A percentile compares a stretch with the other conserved stretches of the same genome.
phyloP scores from a whole-genome alignment of 2,888 invertebrate species.

The Coronaproctus castanopsis region DNA sequence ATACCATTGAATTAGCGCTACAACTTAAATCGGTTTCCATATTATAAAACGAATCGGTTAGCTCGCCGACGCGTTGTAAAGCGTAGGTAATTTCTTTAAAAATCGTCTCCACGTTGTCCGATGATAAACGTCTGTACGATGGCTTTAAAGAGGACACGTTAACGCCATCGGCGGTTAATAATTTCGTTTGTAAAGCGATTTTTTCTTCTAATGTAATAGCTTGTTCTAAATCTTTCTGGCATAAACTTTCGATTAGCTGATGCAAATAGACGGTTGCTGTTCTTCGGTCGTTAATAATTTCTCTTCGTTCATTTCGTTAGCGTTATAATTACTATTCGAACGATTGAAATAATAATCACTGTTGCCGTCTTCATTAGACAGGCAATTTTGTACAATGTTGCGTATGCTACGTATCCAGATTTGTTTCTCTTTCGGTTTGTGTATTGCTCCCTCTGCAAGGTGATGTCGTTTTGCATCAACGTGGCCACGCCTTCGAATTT shows the following conservation, averaged over 20 bases:
- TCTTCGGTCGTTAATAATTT: not conserved
- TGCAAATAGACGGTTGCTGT: not conserved
- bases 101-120: constrained; percentile 53
- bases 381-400: constrained; percentile 65
- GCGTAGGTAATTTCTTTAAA: constrained; percentile 65
- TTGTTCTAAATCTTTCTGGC: constrained; percentile 72
- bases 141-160: constrained; percentile 36
- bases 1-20: too few relatives aligned
- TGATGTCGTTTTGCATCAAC: constrained; percentile 74
- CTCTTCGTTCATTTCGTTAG: too few relatives aligned
- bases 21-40: constrained; percentile 62
- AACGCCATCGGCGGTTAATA: constrained; percentile 43
- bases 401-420: constrained; percentile 75
- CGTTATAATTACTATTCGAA: too few relatives aligned
- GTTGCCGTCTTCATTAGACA: constrained; percentile 55
- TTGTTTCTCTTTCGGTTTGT: constrained; percentile 72
- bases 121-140: constrained; percentile 53
- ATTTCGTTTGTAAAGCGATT: constrained; percentile 58
- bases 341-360: not conserved
- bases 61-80: constrained; percentile 46
- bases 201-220: constrained; percentile 72
- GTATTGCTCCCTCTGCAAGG: constrained; percentile 73
- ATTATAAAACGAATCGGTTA: constrained; percentile 51
- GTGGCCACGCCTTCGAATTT: constrained; percentile 77
- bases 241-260: constrained; percentile 39